Evolutionary conservation across 2,113 vertebrate genomes (phyloP).

Genomic region (Heterotilapia buettikoferi): DNA sequence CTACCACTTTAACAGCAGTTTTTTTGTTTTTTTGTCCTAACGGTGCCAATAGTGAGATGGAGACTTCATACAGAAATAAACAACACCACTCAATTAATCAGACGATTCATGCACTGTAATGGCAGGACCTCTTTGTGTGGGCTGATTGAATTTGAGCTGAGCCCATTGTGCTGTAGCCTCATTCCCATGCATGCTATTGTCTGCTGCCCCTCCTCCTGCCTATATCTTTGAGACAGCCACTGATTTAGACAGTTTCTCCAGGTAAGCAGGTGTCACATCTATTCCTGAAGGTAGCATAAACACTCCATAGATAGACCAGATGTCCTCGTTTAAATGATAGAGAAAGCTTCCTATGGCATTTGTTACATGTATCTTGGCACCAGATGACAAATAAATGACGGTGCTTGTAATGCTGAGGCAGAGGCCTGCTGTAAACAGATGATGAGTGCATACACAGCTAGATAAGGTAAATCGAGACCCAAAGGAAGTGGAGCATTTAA

Average conservation of each 20-base stretch:
- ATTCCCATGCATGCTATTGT: conserved; percentile 42
- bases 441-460: conserved; percentile 37
- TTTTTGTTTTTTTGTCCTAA: neutral
- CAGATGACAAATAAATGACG: conserved; percentile 60
- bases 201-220: neutral
- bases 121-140: conserved; percentile 43
- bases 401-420: conserved; percentile 32
- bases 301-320: conserved; percentile 43
- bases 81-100: conserved; percentile 33
- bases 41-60: conserved; percentile 26
- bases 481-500: conserved; percentile 65
- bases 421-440: conserved; percentile 32
- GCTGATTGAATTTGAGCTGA: conserved; percentile 52
- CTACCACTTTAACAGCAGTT: conserved; percentile 7
- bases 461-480: conserved; percentile 66
- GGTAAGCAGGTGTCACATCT: conserved; percentile 61
- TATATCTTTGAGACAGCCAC: conserved; percentile 15
- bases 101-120: conserved; percentile 28
- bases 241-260: conserved; percentile 44
- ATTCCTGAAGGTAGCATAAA: conserved; percentile 34
- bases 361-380: conserved; percentile 53
- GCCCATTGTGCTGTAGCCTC: conserved; percentile 39
- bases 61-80: conserved; percentile 40
- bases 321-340: conserved; percentile 56
- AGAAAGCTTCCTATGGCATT: conserved; percentile 43